Evolutionary conservation across 2,888 invertebrate genomes (phyloP).

Genomic region (Napeogenes sylphis): DNA sequence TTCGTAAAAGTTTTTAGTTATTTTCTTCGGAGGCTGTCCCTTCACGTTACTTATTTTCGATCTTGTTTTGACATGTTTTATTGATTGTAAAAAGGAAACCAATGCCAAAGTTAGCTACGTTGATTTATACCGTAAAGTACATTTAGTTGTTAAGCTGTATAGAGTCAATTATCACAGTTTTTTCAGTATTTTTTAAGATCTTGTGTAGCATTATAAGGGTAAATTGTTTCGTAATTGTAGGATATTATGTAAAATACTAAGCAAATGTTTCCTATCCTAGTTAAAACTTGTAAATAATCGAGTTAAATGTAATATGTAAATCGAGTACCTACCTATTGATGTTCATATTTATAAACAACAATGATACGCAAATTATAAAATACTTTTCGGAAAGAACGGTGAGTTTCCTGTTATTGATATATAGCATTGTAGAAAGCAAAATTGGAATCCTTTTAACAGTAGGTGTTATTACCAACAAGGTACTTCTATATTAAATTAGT

Average conservation of each 20-base stretch:
- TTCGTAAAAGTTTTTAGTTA: slow-evolving; percentile 53
- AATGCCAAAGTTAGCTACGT: slow-evolving; percentile 78
- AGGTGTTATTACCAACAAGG: slow-evolving; percentile 65
- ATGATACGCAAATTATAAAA: slow-evolving; percentile 53
- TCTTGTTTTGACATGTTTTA: slow-evolving; percentile 73
- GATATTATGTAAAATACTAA: slow-evolving; percentile 68
- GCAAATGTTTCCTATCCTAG: slow-evolving; percentile 76
- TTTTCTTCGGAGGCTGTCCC: slow-evolving; percentile 51
- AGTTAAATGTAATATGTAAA: slow-evolving; percentile 66
- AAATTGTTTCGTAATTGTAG: slow-evolving; percentile 72
- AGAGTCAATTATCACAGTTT: slow-evolving; percentile 74
- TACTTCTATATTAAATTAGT: slow-evolving; percentile 67
- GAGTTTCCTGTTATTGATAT: slow-evolving; percentile 75
- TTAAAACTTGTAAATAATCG: slow-evolving; percentile 68
- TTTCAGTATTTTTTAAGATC: slow-evolving; percentile 74
- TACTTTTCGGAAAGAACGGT: slow-evolving; percentile 58
- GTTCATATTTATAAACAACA: slow-evolving; percentile 68
- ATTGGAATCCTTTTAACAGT: slow-evolving; percentile 66
- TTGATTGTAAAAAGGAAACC: slow-evolving; percentile 71
- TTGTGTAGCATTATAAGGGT: slow-evolving; percentile 58
- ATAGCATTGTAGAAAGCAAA: slow-evolving; percentile 68
- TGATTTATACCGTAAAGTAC: slow-evolving; percentile 60
- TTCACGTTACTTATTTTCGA: slow-evolving; percentile 64
- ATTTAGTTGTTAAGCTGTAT: slow-evolving; percentile 74
- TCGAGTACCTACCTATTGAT: slow-evolving; percentile 73